Conservation (phyloP, 92 coral and sea anemone genomes). For the Porites lobata region DNA sequence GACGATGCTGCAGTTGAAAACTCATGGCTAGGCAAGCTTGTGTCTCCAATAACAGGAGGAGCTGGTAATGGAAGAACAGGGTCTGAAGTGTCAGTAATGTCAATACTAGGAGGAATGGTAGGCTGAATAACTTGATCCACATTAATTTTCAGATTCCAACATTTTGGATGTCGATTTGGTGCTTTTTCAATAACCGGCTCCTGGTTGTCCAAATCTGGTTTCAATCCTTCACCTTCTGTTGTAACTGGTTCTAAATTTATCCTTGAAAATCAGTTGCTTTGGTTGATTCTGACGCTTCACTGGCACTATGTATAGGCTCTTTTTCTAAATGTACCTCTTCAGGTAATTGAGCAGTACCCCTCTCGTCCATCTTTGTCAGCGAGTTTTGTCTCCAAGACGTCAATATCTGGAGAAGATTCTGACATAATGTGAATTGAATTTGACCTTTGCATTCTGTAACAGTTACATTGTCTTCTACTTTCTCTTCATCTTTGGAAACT, state of each 20-base stretch:
- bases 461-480: neutral
- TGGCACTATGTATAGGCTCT: constrained; percentile 13
- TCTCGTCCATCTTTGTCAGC: constrained; percentile 89
- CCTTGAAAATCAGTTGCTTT: constrained; percentile 4
- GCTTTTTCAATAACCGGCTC: constrained; percentile 4
- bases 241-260: neutral
- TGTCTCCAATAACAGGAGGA: constrained; percentile 52
- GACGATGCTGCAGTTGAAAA: neutral
- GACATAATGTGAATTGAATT: constrained; percentile 62
- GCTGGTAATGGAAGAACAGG: constrained; percentile 59
- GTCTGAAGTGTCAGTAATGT: constrained; percentile 43
- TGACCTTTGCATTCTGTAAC: constrained; percentile 70
- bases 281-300: constrained; percentile 5
- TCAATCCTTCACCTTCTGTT: neutral
- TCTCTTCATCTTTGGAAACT: constrained; percentile 1
- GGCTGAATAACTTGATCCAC: constrained; percentile 29
- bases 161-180: neutral
- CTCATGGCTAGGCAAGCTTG: constrained; percentile 10
- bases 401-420: constrained; percentile 78
- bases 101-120: neutral
- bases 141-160: constrained; percentile 15
- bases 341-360: constrained; percentile 89
- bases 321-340: constrained; percentile 10
- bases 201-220: constrained; percentile 15
- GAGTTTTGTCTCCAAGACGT: constrained; percentile 89